A percentile compares a stretch with the other conserved stretches of the same genome.
These are phyloP conservation scores for Microctonus aethiopoides DNA, from an alignment of 2,888 invertebrate genomes.

Conservation along the genomic window DNA sequence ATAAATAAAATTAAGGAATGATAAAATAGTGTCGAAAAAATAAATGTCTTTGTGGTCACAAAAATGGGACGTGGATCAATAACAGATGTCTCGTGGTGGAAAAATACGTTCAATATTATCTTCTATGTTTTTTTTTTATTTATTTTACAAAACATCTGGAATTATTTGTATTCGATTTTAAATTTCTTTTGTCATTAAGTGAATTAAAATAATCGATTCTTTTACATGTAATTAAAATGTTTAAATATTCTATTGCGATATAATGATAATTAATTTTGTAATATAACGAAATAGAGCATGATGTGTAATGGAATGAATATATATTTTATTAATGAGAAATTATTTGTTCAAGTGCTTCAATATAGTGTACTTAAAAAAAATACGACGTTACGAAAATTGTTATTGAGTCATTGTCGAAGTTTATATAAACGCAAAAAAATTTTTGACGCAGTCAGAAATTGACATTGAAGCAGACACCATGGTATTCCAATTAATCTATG, in stretches of 20 bases:
- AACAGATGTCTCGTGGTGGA: constrained; percentile 7
- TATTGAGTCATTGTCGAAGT: no score
- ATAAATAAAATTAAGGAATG: no score
- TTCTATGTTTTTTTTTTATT: neutral
- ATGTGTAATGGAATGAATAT: neutral
- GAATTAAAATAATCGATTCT: no score
- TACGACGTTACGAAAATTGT: neutral
- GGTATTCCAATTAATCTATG: neutral
- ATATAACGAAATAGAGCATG: neutral
- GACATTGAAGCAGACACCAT: neutral
- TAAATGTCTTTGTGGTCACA: neutral
- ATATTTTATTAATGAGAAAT: neutral
- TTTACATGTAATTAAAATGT: neutral
- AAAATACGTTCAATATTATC: neutral
- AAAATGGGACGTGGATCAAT: neutral
- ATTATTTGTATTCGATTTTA: neutral
- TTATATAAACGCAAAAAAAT: neutral
- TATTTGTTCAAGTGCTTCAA: neutral
- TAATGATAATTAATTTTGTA: neutral
- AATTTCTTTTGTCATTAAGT: neutral
- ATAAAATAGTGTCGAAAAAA: no score
- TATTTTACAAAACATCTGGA: neutral
- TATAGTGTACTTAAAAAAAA: no score
- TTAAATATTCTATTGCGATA: neutral
- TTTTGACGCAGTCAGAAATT: no score